phyloP scores from a whole-genome alignment of 2,888 invertebrate species.

The Operophtera brumata region DNA sequence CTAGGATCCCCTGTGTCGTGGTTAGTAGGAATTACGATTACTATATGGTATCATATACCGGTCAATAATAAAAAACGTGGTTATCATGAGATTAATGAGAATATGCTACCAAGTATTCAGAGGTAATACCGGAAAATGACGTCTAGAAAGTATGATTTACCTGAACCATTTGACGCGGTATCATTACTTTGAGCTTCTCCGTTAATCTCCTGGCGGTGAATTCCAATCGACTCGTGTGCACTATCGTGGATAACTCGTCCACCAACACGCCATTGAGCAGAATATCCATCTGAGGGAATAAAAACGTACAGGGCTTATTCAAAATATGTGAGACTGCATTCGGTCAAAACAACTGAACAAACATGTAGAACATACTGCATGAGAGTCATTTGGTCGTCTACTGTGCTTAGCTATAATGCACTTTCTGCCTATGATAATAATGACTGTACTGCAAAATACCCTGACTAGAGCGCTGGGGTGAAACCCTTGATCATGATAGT shows the following conservation, averaged over 20 bases:
- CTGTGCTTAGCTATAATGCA: conserved; percentile 74
- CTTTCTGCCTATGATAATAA: no score
- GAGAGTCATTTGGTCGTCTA: conserved; percentile 91
- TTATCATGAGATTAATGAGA: no score
- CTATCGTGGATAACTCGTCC: conserved; percentile 92
- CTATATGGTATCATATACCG: no score
- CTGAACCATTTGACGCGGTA: conserved; percentile 93
- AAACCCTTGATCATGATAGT: conserved; percentile 94
- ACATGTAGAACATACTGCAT: conserved; percentile 91
- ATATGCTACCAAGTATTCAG: no score
- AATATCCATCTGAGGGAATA: conserved; percentile 82
- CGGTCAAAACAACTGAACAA: no score
- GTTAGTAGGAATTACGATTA: no score
- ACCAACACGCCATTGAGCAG: conserved; percentile 89
- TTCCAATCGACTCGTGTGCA: conserved; percentile 85
- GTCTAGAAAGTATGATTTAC: conserved; percentile 38
- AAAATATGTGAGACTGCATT: no score
- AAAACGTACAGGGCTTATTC: no score
- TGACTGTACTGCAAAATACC: conserved; percentile 66
- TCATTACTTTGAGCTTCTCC: conserved; percentile 87
- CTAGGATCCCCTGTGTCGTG: no score
- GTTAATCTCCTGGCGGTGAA: conserved; percentile 85
- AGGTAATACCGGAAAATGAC: no score
- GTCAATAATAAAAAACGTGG: no score
- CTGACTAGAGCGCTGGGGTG: conserved; percentile 88